A percentile compares a stretch with the other conserved stretches of the same genome.
Evolutionary conservation across 2,888 invertebrate species (phyloP).

Genomic region (Eledone cirrhosa): DNA sequence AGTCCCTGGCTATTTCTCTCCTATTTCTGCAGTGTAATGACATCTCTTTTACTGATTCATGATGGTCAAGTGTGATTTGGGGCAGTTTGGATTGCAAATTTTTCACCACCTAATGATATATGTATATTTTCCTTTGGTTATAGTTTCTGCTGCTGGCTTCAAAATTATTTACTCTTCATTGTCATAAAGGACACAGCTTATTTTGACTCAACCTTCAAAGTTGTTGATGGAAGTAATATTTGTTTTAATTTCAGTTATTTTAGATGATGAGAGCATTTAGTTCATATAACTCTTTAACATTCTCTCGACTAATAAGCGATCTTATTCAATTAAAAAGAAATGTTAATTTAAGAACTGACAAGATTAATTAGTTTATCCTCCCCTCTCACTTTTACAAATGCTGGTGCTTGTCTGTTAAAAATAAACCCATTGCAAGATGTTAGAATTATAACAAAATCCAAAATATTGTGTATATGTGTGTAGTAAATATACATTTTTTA

Average conservation of each 20-base stretch:
- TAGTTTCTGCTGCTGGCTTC: background rate
- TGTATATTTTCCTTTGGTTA: too few relatives aligned
- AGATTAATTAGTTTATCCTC: too few relatives aligned
- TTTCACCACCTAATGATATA: too few relatives aligned
- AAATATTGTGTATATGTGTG: too few relatives aligned
- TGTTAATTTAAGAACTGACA: too few relatives aligned
- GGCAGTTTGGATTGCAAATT: background rate
- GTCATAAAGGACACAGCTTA: background rate
- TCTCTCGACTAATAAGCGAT: background rate
- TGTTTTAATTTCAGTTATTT: background rate
- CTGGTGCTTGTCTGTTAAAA: too few relatives aligned
- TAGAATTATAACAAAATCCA: too few relatives aligned
- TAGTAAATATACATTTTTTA: too few relatives aligned
- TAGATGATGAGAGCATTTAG: background rate
- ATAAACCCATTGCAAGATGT: too few relatives aligned
- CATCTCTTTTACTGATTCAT: conserved; percentile 7
- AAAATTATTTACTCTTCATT: background rate
- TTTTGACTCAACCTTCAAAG: background rate
- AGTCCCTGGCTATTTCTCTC: conserved; percentile 20
- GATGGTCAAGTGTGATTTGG: conserved; percentile 17
- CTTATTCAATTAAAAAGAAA: background rate
- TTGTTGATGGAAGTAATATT: background rate
- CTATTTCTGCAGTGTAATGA: conserved; percentile 26
- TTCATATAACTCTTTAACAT: background rate
- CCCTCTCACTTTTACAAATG: too few relatives aligned